Conservation (phyloP, 53 echinoderm and acorn worm species). For the Mesocentrotus franciscanus region DNA sequence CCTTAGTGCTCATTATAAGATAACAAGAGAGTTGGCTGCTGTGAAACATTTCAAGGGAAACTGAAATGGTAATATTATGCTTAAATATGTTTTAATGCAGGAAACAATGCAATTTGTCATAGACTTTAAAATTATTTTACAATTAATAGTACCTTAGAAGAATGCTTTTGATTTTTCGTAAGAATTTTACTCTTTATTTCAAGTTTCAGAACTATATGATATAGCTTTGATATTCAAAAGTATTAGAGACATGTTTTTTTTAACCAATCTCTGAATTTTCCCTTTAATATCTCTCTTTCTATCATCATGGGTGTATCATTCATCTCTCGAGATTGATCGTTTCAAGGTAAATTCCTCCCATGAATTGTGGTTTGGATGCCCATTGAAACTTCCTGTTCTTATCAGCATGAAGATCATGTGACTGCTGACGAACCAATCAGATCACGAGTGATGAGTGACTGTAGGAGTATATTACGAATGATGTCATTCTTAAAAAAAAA, state of each 20-base stretch:
- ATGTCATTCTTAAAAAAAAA: not conserved
- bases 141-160: no score
- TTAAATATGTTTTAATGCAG: not conserved
- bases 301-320: not conserved
- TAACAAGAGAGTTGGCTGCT: not conserved
- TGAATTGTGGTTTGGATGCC: constrained; percentile 48
- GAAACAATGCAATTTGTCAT: no score
- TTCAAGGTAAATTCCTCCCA: not conserved
- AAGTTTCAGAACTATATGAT: not conserved
- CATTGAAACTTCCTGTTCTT: constrained; percentile 29
- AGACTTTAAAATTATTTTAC: no score
- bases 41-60: not conserved
- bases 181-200: not conserved
- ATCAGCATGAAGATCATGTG: constrained; percentile 36
- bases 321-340: not conserved
- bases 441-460: not conserved
- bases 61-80: not conserved
- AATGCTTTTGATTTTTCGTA: not conserved
- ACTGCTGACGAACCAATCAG: constrained; percentile 17
- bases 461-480: not conserved
- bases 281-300: not conserved
- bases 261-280: not conserved
- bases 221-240: not conserved
- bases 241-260: not conserved
- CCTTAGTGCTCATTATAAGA: not conserved